These are phyloP conservation scores for Bombus ignitus DNA, from an alignment of 1,140 invertebrate genomes.

Conservation along the genomic window DNA sequence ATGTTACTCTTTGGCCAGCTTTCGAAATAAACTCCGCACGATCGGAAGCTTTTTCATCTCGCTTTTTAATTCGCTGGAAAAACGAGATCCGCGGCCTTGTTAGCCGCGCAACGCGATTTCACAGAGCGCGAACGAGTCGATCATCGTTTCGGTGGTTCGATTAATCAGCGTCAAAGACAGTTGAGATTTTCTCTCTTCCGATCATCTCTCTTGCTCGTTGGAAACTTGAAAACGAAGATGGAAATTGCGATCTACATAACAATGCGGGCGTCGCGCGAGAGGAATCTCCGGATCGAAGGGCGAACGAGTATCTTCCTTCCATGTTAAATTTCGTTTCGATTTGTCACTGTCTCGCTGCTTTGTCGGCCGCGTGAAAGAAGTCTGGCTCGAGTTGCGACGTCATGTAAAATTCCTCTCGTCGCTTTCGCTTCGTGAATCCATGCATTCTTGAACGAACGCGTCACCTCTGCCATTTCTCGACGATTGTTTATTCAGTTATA, in stretches of 20 bases:
- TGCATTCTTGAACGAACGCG: constrained; percentile 22
- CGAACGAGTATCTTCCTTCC: not conserved
- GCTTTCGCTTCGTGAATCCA: constrained; percentile 6
- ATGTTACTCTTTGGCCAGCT: not conserved
- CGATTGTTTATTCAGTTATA: constrained; percentile 27
- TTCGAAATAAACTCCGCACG: not conserved
- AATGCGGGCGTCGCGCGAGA: not conserved
- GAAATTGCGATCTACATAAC: constrained; percentile 20
- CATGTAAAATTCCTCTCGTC: constrained; percentile 13
- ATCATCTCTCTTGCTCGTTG: too few relatives aligned
- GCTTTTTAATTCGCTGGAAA: not conserved
- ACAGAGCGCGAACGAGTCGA: not conserved
- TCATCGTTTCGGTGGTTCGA: not conserved
- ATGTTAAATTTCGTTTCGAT: constrained; percentile 45
- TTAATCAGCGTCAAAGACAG: not conserved
- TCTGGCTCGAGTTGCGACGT: constrained; percentile 5
- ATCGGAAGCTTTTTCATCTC: not conserved
- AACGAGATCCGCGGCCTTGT: not conserved
- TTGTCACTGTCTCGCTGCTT: constrained; percentile 38
- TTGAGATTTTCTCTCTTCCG: not conserved
- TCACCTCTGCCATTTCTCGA: not conserved
- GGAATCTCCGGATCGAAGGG: not conserved
- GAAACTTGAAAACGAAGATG: not conserved
- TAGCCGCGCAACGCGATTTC: not conserved
- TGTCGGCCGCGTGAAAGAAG: constrained; percentile 10